Base-by-base conservation (phyloP, 2,113 vertebrate species). In the Sisor rabdophorus region DNA sequence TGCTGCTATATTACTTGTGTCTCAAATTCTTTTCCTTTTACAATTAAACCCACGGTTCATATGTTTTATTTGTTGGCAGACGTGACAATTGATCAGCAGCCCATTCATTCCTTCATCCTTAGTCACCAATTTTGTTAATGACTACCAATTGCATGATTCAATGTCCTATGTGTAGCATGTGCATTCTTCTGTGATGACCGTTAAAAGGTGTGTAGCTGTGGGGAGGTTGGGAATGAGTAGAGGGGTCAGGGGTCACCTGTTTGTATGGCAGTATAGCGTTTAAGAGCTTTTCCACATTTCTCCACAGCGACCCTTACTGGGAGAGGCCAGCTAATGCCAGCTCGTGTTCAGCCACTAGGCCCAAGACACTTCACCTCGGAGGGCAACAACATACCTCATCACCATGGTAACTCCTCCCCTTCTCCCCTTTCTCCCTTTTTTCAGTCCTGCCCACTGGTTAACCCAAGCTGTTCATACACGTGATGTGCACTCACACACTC, bases 331-430 rank as follows among this genome's bases (percentile, higher is more conserved):
- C 86, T 85, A 87, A 87, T 86, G 80, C 86, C 84, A 85, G 86
- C 84, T 86, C 85, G 79, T 87, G 86, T 78, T 85, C 86, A 68
- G 86, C 86, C 75, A 70, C 85, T 85, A 86, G 86, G 85, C 86
- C 86, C 86, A 87, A 87, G 86, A 87, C 86, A 84, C 86, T 87
- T 77, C 86, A 87, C 85, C 86, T 87, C 68, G 86, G 86, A 86
- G 86, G 85, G 85, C 86, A 87, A 81, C 86, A 87, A 75, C 86
- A 87, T 83, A 87, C 86, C 84, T 87, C 86, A 87, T 87, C 86
- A 70, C 86, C 86, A 87, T 87, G 86, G 86, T 87, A 87, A 87
- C 80, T 82, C 85, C 85, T 84, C 85, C 78, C 80, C 75, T 73
- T 81, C 76, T 69, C 78, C 83, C 55, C 69, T 64, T 82, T 77